A percentile compares a stretch with the other conserved stretches of the same genome.
These are phyloP conservation scores for Setophaga petechia DNA, from an alignment of 2,113 vertebrate genomes.

Conservation along the genomic window DNA sequence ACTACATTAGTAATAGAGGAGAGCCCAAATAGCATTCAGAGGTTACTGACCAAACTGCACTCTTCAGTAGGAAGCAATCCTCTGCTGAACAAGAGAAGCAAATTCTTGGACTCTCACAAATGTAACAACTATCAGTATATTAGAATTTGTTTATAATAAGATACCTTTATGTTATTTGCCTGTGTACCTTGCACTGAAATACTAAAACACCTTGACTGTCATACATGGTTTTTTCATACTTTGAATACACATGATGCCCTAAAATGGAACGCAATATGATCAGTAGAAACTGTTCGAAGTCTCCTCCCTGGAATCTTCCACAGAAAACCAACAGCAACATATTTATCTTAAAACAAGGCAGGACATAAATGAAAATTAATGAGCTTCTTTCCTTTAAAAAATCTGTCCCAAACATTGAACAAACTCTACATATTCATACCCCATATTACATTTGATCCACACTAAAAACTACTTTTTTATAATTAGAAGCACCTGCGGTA, in stretches of 20 bases:
- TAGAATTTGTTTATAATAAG: neutral
- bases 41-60: neutral
- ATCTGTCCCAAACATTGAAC: neutral
- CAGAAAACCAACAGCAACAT: neutral
- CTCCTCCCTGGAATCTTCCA: neutral
- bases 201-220: neutral
- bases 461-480: neutral
- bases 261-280: neutral
- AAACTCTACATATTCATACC: neutral
- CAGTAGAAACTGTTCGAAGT: neutral
- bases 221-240: neutral
- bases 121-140: neutral
- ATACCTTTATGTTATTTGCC: neutral
- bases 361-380: fast-evolving
- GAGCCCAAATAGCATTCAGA: neutral
- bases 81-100: neutral
- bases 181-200: neutral
- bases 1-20: neutral
- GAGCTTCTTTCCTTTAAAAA: neutral
- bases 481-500: neutral
- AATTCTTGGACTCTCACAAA: neutral
- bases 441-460: neutral
- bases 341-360: neutral
- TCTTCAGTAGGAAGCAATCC: neutral
- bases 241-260: neutral